Conservation (phyloP, 2,888 invertebrate genomes). For the Linnaemya vulpina region DNA sequence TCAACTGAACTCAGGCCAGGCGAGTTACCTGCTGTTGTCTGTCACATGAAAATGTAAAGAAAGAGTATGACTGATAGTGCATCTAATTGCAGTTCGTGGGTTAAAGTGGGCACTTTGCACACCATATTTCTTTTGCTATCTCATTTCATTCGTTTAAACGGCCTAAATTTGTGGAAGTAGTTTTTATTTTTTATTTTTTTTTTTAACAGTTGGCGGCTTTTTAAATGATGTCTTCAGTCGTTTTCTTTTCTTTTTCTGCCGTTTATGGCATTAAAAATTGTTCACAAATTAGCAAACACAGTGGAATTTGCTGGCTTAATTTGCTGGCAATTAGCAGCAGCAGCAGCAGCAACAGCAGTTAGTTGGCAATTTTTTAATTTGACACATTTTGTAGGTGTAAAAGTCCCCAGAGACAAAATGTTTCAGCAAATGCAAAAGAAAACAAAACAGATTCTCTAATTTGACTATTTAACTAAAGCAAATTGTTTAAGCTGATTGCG, state of each 20-base stretch:
- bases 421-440: not conserved
- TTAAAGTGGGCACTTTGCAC: constrained; percentile 41
- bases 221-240: constrained; percentile 31
- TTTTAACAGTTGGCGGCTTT: constrained; percentile 35
- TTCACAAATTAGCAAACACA: constrained; percentile 17
- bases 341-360: constrained; percentile 15
- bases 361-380: constrained; percentile 15
- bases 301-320: constrained; percentile 34
- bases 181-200: not conserved
- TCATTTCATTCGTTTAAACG: constrained; percentile 17
- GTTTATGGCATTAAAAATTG: not conserved
- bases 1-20: constrained; percentile 23
- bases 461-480: not conserved
- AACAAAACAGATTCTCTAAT: not conserved
- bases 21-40: constrained; percentile 55
- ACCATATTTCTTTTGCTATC: constrained; percentile 33
- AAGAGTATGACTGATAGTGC: constrained; percentile 3
- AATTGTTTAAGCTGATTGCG: not conserved
- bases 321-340: constrained; percentile 41
- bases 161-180: constrained; percentile 41
- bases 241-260: not conserved
- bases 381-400: constrained; percentile 20
- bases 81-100: constrained; percentile 49
- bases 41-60: constrained; percentile 40
- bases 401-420: not conserved